Evolutionary conservation across 2,888 invertebrate species (phyloP).

Genomic region (Keiferia lycopersicella): DNA sequence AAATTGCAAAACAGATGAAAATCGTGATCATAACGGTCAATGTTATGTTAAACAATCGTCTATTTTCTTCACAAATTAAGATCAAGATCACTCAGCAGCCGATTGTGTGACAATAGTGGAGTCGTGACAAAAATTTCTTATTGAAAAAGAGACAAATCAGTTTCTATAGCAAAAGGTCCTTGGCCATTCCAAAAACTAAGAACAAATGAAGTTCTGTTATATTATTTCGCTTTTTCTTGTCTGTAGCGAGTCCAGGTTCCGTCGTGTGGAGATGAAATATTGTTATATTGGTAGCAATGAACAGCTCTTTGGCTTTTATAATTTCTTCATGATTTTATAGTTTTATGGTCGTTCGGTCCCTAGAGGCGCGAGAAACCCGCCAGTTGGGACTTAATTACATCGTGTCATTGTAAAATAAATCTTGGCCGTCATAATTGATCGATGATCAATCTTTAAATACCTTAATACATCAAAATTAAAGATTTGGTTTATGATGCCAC

Average conservation of each 20-base stretch:
- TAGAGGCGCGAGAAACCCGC: conserved; percentile 54
- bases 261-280: conserved; percentile 72
- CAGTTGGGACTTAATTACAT: conserved; percentile 53
- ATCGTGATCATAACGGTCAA: conserved; percentile 4
- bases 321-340: conserved; percentile 70
- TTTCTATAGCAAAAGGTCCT: conserved; percentile 66
- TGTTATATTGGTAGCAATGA: conserved; percentile 71
- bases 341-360: conserved; percentile 66
- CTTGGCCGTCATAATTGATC: conserved; percentile 50
- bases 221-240: conserved; percentile 43
- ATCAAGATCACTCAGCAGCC: conserved; percentile 65
- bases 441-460: conserved; percentile 62
- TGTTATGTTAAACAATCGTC: conserved; percentile 4
- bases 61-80: conserved; percentile 45
- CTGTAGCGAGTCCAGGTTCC: conserved; percentile 37
- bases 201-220: conserved; percentile 61
- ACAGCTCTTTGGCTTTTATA: conserved; percentile 59
- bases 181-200: conserved; percentile 65
- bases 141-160: conserved; percentile 58
- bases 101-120: conserved; percentile 54
- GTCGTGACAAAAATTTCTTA: conserved; percentile 68
- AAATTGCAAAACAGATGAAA: neutral
- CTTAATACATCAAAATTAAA: conserved; percentile 36
- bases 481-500: conserved; percentile 27
- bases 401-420: conserved; percentile 51